Base-by-base conservation (phyloP, 2,113 vertebrate genomes). In the Neolamprologus fasciatus region DNA sequence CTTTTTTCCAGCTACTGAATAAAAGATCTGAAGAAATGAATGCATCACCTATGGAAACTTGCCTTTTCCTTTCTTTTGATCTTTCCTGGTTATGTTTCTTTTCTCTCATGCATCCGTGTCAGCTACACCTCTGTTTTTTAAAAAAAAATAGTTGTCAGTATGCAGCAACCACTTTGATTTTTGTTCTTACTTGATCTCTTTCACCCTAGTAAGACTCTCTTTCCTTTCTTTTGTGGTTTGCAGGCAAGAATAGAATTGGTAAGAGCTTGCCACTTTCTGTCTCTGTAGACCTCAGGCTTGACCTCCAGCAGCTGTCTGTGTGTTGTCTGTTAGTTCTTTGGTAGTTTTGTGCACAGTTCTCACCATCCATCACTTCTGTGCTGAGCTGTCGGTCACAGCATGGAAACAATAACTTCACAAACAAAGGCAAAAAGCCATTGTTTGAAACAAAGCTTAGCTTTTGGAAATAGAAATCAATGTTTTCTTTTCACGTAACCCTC, bases 161-260 rank as follows among this genome's bases (percentile, higher is more conserved):
- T 19, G 35, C 9, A 45, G 40, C 54, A 14, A 35, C 19, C 19
- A 58, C 71, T 73, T 90, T 50, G 54, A 33, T 57, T 33, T 58
- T 31, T 90, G 53, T 73, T 83, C 78, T 53, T 31, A 54, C 85
- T 82, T 91, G 14, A 61, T 86, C 51, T 86, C 82, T 23, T 83
- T 87, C 45, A 3, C 83, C 86, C 55, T 55, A 71, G 51, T 94
- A 86, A 90, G 91, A 53, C 85, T 94, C 4, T 86, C 40, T 93
- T 93, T 91, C 93, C 93, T 95, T 93, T 95, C 91, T 94, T 3
- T 96, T 94, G 91, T 84, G 93, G 93, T 96, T 96, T 89, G 89
- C 96, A 97, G 97, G 97, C 94, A 92, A 95, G 95, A 97, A 97
- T 96, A 97, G 94, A 96, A 97, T 97, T 88, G 97, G 97, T 97